A percentile compares a stretch with the other conserved stretches of the same genome.
Conservation (phyloP, 2,797 vertebrate species). For the Luscinia megarhynchos region DNA sequence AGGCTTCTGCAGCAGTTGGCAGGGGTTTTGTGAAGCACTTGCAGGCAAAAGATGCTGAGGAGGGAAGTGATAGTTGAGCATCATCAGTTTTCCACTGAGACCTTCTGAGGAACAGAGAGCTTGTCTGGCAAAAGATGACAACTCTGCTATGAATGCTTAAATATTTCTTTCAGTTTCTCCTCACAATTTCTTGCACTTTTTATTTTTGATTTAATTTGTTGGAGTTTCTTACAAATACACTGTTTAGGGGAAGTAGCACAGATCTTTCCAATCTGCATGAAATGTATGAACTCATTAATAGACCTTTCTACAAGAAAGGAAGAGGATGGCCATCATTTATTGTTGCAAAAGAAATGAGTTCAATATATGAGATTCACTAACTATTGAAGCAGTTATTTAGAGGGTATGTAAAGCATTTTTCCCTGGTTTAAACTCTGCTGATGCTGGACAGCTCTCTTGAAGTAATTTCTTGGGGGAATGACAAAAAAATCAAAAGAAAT, state of each 20-base stretch:
- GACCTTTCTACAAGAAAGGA: neutral
- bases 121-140: neutral
- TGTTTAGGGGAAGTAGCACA: neutral
- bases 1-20: neutral
- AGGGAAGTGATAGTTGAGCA: neutral
- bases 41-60: neutral
- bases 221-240: neutral
- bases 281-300: neutral
- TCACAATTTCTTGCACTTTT: neutral
- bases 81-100: neutral
- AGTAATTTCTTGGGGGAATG: neutral
- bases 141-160: neutral
- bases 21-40: neutral
- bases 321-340: neutral
- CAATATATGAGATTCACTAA: neutral
- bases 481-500: neutral
- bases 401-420: neutral
- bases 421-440: neutral
- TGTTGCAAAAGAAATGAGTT: neutral
- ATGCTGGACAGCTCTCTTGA: neutral
- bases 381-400: neutral
- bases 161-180: neutral
- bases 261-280: neutral
- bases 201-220: neutral
- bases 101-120: neutral